These are phyloP conservation scores for Chymomyza procnemis DNA, from an alignment of 2,888 invertebrate genomes.

Conservation along the genomic window DNA sequence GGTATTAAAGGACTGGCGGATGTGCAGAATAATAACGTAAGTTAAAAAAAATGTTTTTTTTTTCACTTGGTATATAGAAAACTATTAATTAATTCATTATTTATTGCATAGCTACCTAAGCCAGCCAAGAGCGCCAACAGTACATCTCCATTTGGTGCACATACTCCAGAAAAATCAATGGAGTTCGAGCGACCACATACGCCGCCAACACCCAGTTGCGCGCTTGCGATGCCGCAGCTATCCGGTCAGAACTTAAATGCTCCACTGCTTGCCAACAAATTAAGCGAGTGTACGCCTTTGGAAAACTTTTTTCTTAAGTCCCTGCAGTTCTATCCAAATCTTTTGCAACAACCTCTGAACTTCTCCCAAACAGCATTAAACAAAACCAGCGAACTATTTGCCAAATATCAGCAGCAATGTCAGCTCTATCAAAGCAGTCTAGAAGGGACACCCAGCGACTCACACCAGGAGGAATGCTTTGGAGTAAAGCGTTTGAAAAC, in stretches of 20 bases:
- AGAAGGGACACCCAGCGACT: slow-evolving; percentile 18
- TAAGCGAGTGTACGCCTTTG: slow-evolving; percentile 69
- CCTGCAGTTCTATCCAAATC: slow-evolving; percentile 77
- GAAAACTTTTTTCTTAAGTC: slow-evolving; percentile 78
- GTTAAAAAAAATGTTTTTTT: slow-evolving; percentile 42
- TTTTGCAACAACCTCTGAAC: slow-evolving; percentile 78
- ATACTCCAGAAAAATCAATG: slow-evolving; percentile 43
- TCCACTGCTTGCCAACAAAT: slow-evolving; percentile 59
- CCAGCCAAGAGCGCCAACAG: slow-evolving; percentile 53
- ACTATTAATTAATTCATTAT: neutral
- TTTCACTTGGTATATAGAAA: too few species aligned
- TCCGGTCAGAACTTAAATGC: neutral
- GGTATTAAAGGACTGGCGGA: slow-evolving; percentile 90
- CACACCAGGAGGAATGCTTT: slow-evolving; percentile 43
- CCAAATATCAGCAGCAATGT: slow-evolving; percentile 78
- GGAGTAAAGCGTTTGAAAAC: slow-evolving; percentile 64
- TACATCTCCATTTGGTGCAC: slow-evolving; percentile 37
- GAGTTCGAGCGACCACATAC: slow-evolving; percentile 44
- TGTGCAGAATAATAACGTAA: slow-evolving; percentile 84
- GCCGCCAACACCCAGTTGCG: slow-evolving; percentile 47
- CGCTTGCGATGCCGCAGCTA: slow-evolving; percentile 25
- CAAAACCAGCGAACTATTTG: slow-evolving; percentile 76
- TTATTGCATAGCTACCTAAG: slow-evolving; percentile 59
- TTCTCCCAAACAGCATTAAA: slow-evolving; percentile 78
- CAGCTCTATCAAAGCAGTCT: slow-evolving; percentile 71